Evolutionary conservation across 2,113 vertebrate species (phyloP).

Genomic region (Noctilio leporinus): DNA sequence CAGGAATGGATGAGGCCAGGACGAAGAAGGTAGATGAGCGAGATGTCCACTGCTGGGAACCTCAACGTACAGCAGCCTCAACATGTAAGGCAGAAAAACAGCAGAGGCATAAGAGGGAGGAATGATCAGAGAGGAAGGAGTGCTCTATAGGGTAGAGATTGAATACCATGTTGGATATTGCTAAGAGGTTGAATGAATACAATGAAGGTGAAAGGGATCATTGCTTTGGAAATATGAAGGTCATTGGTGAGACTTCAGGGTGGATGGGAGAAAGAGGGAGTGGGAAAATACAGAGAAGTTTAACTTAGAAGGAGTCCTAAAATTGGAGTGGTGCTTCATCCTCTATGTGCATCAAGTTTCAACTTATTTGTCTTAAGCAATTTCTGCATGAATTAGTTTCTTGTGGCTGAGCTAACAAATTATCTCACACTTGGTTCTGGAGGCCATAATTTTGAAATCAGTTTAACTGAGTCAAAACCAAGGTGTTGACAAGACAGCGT

Average conservation of each 20-base stretch:
- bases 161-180: too few relatives aligned
- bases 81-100: not conserved
- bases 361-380: not conserved
- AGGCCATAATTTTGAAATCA: not conserved
- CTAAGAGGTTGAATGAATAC: not conserved
- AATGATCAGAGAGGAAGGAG: not conserved
- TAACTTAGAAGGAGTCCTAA: not conserved
- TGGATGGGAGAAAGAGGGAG: not conserved
- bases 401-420: not conserved
- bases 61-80: not conserved
- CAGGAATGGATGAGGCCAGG: not conserved
- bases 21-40: not conserved
- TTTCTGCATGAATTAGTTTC: not conserved
- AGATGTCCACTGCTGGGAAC: too few relatives aligned
- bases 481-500: rapidly evolving
- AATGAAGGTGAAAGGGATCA: not conserved
- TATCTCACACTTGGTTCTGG: not conserved
- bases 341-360: not conserved
- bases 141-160: not conserved
- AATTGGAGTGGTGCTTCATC: not conserved
- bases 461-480: not conserved
- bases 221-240: not conserved
- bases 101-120: not conserved
- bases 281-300: not conserved
- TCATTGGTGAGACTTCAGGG: not conserved